Base-by-base conservation (phyloP, 2,888 invertebrate species). In the Pachycephus smyrnensis region DNA sequence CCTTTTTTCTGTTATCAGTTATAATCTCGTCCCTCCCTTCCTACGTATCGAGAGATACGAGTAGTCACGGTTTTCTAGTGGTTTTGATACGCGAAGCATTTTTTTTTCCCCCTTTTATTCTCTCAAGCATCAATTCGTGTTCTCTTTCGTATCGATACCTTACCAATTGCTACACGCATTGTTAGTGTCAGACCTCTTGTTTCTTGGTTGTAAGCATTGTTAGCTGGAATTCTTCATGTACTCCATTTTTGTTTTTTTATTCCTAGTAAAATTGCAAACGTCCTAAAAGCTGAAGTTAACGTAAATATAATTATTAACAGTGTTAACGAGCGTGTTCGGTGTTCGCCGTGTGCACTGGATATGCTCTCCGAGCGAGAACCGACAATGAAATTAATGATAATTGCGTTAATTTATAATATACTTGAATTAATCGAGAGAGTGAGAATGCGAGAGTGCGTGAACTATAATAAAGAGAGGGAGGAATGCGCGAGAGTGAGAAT, bases 401-500 rank as follows among this genome's bases (percentile, higher is more conserved):
- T 55, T 55, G 55, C 23, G 55, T 55, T 55, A 23, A 55, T n/a
- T n/a, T 55, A 55, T 55, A 23, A 55, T 55, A 55, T 6, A n/a
- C 23, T 55, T 23, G 23, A 23, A 55, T 55, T 55, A 2, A 55
- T 55, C 1, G n/a, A 73, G 76, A 75, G 35, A 68, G n/a, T 36
- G 71, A 71, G 71, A 71, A 76, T 78, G 55, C 73, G 75, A 40
- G 78, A 73, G 73, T 71, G 78, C 69, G 71, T 76, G 76, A 40
- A 68, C n/a, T 75, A 73, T 69, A 30, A 32, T 69, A 12, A 69
- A 23, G 37, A 71, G 73, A 78, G 36, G 73, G 68, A n/a, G 31
- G 55, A 79, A 77, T 37, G 55, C 36, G 30, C 32, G 33, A 74
- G 55, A 31, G 30, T 77, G 73, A 76, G 35, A 77, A 31, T 75